phyloP scores from a whole-genome alignment of 1,140 invertebrate species.

The Drosophila pachea region DNA sequence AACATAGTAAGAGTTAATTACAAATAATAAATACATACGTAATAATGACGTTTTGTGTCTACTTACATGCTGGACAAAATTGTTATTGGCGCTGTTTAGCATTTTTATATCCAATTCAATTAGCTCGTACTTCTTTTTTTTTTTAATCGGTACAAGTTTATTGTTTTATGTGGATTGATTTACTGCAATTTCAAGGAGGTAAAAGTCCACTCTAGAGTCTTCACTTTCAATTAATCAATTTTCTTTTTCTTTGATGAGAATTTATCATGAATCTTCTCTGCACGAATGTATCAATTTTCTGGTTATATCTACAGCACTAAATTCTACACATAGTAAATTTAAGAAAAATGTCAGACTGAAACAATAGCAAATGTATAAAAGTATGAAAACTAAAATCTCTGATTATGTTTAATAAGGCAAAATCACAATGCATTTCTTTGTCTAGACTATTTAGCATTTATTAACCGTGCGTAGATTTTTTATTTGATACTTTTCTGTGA shows the following conservation, averaged over 20 bases:
- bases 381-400: background rate
- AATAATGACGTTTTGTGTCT: conserved; percentile 46
- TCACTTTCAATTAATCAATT: conserved; percentile 1
- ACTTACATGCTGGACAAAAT: conserved; percentile 73
- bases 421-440: conserved; percentile 12
- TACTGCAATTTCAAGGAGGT: conserved; percentile 34
- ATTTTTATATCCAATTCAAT: conserved; percentile 64
- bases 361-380: conserved; percentile 1
- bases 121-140: conserved; percentile 43
- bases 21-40: conserved; percentile 26
- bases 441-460: conserved; percentile 5
- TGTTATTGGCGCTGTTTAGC: conserved; percentile 71
- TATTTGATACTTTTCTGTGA: background rate
- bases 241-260: conserved; percentile 4
- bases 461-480: conserved; percentile 6
- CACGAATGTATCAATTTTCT: background rate
- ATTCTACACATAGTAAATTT: conserved; percentile 5
- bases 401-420: conserved; percentile 5
- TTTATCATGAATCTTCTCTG: background rate
- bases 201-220: conserved; percentile 10
- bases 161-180: conserved; percentile 15
- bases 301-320: background rate
- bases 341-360: conserved; percentile 4
- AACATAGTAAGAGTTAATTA: conserved; percentile 9
- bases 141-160: conserved; percentile 12